phyloP scores from a whole-genome alignment of 23 tunicate genomes.

The Trididemnum miniatum region DNA sequence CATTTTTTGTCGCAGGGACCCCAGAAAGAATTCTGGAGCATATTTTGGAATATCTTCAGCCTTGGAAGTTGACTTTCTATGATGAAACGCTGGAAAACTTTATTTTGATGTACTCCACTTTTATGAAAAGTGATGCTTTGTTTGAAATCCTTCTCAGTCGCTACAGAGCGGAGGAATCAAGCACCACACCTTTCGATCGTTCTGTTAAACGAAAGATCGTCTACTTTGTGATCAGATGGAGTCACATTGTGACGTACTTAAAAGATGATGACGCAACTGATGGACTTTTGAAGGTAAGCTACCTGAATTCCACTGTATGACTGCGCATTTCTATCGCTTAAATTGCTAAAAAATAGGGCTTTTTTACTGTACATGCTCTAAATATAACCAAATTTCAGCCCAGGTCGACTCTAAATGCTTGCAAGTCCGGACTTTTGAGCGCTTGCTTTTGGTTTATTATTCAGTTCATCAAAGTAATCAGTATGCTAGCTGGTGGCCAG shows the following conservation, averaged over 20 bases:
- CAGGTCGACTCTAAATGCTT: too few relatives aligned
- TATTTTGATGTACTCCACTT: conserved; percentile 54
- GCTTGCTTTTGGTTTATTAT: too few relatives aligned
- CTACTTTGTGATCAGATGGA: conserved; percentile 90
- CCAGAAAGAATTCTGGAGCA: conserved; percentile 86
- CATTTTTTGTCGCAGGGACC: conserved; percentile 50
- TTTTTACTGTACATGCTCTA: too few relatives aligned
- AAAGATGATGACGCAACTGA: conserved; percentile 42
- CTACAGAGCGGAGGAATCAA: conserved; percentile 56
- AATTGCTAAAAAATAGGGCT: too few relatives aligned
- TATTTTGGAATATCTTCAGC: conserved; percentile 67
- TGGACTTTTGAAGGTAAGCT: conserved; percentile 55
- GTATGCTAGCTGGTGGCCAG: too few relatives aligned
- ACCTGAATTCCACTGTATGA: too few relatives aligned
- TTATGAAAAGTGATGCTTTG: conserved; percentile 64
- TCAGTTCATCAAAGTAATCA: too few relatives aligned
- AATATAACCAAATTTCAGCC: too few relatives aligned
- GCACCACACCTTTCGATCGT: conserved; percentile 26
- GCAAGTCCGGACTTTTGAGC: too few relatives aligned
- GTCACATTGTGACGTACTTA: conserved; percentile 75
- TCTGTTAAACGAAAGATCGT: conserved; percentile 77
- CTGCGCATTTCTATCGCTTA: too few relatives aligned
- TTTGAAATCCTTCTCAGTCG: conserved; percentile 59
- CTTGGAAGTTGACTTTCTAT: conserved; percentile 57
- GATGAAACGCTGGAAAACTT: conserved; percentile 81